Evolutionary conservation across 2,113 vertebrate genomes (phyloP).

Genomic region (Oreochromis aureus): DNA sequence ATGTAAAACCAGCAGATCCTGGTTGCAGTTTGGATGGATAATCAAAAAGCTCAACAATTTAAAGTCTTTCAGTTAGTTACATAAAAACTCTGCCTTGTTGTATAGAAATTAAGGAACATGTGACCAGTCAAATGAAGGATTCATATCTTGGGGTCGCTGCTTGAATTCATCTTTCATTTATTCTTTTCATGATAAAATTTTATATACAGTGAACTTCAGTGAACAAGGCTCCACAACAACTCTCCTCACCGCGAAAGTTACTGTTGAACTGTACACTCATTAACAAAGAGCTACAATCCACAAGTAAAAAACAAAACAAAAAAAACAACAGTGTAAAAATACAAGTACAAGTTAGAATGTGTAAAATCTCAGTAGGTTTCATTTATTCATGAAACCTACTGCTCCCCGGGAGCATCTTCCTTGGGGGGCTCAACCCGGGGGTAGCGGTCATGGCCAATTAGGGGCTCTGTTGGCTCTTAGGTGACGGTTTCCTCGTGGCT

Average conservation of each 20-base stretch:
- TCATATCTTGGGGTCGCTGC: background rate
- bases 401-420: too few species aligned
- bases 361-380: too few species aligned
- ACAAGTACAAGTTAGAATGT: too few species aligned
- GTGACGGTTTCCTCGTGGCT: too few species aligned
- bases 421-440: too few species aligned
- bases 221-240: background rate
- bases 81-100: background rate
- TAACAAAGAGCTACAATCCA: too few species aligned
- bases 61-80: background rate
- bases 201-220: background rate
- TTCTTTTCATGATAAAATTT: background rate
- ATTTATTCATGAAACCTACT: too few species aligned
- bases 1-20: background rate
- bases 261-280: too few species aligned
- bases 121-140: background rate
- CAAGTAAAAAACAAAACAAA: too few species aligned
- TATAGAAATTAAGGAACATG: background rate
- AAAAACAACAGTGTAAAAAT: too few species aligned
- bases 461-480: too few species aligned
- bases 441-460: too few species aligned
- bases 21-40: background rate
- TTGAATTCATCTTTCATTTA: background rate
- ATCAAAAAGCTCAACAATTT: background rate
- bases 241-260: background rate